phyloP scores from a whole-genome alignment of 2,888 invertebrate species.

The Ennomos fuscantarius region DNA sequence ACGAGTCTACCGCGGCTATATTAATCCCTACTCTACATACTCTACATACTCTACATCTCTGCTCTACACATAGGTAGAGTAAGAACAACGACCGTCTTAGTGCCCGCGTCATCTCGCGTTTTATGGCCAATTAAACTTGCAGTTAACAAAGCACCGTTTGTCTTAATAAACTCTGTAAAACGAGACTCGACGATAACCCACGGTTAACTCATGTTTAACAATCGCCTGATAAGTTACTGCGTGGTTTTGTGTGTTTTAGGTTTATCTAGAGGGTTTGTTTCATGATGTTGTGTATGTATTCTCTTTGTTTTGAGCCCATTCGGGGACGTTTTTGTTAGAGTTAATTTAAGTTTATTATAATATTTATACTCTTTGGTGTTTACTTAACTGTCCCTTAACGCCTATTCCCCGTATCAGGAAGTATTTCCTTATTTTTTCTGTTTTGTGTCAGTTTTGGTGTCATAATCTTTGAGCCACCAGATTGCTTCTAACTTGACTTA shows the following conservation, averaged over 20 bases:
- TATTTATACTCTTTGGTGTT: no score
- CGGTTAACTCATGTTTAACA: constrained; percentile 50
- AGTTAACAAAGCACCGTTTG: constrained; percentile 63
- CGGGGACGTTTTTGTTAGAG: no score
- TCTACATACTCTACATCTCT: constrained; percentile 4
- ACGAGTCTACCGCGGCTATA: constrained; percentile 16
- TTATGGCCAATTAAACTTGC: constrained; percentile 67
- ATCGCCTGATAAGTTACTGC: constrained; percentile 33
- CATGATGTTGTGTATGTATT: constrained; percentile 16
- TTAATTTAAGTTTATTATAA: no score
- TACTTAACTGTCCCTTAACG: no score
- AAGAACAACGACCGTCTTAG: constrained; percentile 34
- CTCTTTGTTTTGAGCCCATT: neutral
- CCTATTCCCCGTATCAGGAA: no score
- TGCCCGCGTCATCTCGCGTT: constrained; percentile 58
- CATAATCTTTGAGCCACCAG: no score
- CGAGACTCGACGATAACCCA: constrained; percentile 51
- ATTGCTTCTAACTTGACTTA: no score
- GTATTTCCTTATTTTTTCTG: no score
- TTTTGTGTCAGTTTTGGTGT: no score
- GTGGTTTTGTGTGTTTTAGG: constrained; percentile 32
- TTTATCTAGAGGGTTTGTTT: constrained; percentile 36
- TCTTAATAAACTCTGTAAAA: constrained; percentile 68
- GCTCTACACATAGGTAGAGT: constrained; percentile 13
- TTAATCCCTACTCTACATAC: constrained; percentile 25